Percentiles rank a stretch among this genome's conserved stretches.
Evolutionary conservation across 2,113 vertebrate genomes (phyloP).

Genomic region (Scartelaos histophorus): DNA sequence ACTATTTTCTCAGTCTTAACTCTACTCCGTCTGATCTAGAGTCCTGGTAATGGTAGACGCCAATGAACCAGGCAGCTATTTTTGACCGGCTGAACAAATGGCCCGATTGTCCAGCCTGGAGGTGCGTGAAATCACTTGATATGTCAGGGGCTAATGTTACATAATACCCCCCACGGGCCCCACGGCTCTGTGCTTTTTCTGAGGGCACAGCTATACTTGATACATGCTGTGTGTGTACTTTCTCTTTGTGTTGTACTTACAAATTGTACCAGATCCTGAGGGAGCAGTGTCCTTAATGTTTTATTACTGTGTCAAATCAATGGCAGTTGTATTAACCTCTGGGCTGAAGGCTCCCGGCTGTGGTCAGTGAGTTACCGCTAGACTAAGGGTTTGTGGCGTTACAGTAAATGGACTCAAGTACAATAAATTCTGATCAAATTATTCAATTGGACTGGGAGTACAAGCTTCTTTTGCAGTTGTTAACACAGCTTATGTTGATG

Average conservation of each 20-base stretch:
- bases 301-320: slow-evolving; percentile 66
- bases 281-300: slow-evolving; percentile 46
- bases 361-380: slow-evolving; percentile 53
- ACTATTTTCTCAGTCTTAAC: slow-evolving; percentile 25
- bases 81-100: slow-evolving; percentile 67
- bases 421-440: background rate
- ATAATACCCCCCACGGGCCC: slow-evolving; percentile 59
- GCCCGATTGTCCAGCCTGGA: slow-evolving; percentile 66
- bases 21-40: slow-evolving; percentile 26
- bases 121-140: slow-evolving; percentile 74
- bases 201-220: slow-evolving; percentile 16
- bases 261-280: slow-evolving; percentile 22
- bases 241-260: slow-evolving; percentile 6
- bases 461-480: background rate
- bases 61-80: slow-evolving; percentile 54
- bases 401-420: slow-evolving; percentile 9
- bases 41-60: slow-evolving; percentile 56
- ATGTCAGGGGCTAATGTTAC: slow-evolving; percentile 65
- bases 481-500: background rate
- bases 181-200: slow-evolving; percentile 14
- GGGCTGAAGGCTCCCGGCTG: slow-evolving; percentile 50
- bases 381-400: slow-evolving; percentile 31
- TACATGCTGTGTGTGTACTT: slow-evolving; percentile 13
- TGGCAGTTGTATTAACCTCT: slow-evolving; percentile 60
- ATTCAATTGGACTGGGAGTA: background rate